Percentiles rank a stretch among this genome's conserved stretches.
Evolutionary conservation across 2,797 vertebrate species (phyloP).

Genomic region (Centroberyx gerrardi): DNA sequence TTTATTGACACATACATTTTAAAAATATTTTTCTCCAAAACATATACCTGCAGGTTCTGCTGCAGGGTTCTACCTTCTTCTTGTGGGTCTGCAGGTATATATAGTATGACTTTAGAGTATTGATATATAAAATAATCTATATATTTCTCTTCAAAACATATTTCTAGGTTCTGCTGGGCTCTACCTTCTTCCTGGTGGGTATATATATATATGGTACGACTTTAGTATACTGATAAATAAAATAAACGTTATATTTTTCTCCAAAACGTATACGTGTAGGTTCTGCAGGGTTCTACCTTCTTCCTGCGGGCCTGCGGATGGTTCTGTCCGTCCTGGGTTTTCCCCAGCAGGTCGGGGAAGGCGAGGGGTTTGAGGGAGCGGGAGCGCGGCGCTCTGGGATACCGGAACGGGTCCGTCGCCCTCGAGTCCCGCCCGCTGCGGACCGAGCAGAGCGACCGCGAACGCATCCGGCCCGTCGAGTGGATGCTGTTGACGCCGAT

Average conservation of each 20-base stretch:
- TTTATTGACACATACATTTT: no score
- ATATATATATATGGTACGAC: no score
- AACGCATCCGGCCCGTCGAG: slow-evolving; percentile 91
- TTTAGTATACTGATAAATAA: no score
- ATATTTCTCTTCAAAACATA: no score
- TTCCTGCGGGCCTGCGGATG: slow-evolving; percentile 92
- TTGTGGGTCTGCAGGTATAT: no score
- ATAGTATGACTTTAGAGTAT: no score
- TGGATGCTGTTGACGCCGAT: slow-evolving; percentile 96
- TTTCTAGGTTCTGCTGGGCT: neutral
- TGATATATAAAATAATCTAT: no score
- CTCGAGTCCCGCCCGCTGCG: slow-evolving; percentile 92
- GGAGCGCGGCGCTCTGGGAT: slow-evolving; percentile 93
- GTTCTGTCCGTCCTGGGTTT: slow-evolving; percentile 86
- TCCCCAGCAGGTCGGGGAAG: slow-evolving; percentile 94
- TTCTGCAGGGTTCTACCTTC: slow-evolving; percentile 81
- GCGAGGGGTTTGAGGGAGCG: slow-evolving; percentile 94
- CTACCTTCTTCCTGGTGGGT: slow-evolving; percentile 88
- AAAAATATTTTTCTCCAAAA: no score
- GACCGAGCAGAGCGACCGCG: slow-evolving; percentile 94
- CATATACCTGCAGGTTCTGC: no score
- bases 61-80: no score
- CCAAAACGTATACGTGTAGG: neutral
- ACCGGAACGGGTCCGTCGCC: slow-evolving; percentile 92
- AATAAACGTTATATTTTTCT: no score